phyloP scores from a whole-genome alignment of 2,888 invertebrate species.

The Archaeoteleia sp. region DNA sequence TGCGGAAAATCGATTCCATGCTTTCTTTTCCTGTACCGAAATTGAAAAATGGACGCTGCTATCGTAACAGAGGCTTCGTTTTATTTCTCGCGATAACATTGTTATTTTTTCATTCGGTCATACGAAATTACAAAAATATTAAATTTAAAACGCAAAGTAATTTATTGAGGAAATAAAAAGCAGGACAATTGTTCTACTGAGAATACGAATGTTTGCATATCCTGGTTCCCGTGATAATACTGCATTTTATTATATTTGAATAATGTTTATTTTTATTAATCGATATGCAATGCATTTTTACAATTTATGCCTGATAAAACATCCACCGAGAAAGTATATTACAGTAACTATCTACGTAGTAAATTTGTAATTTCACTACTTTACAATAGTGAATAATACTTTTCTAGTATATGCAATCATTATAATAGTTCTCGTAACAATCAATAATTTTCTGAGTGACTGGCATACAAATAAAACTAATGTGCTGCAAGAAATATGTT shows the following conservation, averaged over 20 bases:
- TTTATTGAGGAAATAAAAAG: slow-evolving; percentile 45
- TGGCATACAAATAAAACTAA: too few relatives aligned
- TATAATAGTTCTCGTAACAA: too few relatives aligned
- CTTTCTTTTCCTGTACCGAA: slow-evolving; percentile 42
- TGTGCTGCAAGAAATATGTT: too few relatives aligned
- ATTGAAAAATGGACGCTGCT: slow-evolving; percentile 49
- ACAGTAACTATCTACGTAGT: too few relatives aligned
- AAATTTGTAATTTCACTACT: too few relatives aligned
- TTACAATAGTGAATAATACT: too few relatives aligned
- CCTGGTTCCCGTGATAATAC: slow-evolving; percentile 37
- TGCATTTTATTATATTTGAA: slow-evolving; percentile 40
- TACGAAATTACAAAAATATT: slow-evolving; percentile 42
- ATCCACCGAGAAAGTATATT: too few relatives aligned
- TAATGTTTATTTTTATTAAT: background rate
- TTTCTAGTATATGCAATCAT: too few relatives aligned
- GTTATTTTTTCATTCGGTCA: slow-evolving; percentile 54
- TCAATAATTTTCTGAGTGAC: too few relatives aligned
- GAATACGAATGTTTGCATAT: too few relatives aligned
- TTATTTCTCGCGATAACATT: slow-evolving; percentile 50
- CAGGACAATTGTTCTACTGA: too few relatives aligned
- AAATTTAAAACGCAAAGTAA: slow-evolving; percentile 50
- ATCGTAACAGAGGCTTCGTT: slow-evolving; percentile 51
- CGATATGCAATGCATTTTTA: background rate
- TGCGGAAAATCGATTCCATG: slow-evolving; percentile 28
- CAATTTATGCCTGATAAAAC: too few relatives aligned